Evolutionary conservation across 2,888 invertebrate species (phyloP), one percentile per base, ranked within the genome.

Genomic region (Octodonta nipae): DNA sequence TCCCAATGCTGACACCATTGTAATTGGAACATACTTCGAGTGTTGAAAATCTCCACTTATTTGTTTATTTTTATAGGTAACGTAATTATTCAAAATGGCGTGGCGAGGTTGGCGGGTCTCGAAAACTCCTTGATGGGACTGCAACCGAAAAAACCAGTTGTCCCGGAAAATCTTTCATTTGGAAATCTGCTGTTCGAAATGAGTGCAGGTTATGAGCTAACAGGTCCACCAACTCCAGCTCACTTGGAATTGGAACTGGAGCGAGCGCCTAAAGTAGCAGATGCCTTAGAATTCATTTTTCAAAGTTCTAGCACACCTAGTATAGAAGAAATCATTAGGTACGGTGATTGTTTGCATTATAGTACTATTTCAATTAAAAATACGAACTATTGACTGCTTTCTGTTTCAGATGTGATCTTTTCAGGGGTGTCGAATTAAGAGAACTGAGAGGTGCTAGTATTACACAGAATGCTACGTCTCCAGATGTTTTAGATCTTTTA

Each of bases 111-210:
- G 50, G 80, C 87, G 26, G 89, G 86, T 1, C 64, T 88, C 41
- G 91, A 91, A 62, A 91, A 88, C 60, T 77, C 81, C 1, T 64
- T 91, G 32, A 67, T 88, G 26, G 86, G 87, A 2, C 74, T 82
- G 29, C 63, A 71, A 11, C 78, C 83, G 2, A 62, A 66, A 14
- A 28, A 64, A 56, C 53, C 66, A 7, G 63, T 63, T 11, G 65
- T 67, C 6, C 68, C 78, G 35, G 79, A 80, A 55, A 71, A 73
- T 10, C 65, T 79, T 41, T 76, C 76, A 49, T 78, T 89, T 47
- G 88, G 87, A 15, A 82, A 84, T 58, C 73, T 91, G 51, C 66
- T 92, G 35, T 89, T 83, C 59, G 91, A 91, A 65, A 91, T 91
- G 89, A 79, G 86, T 49, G 78, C 85, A 11, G 91, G 86, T 22